Base-by-base conservation (phyloP, 2,797 vertebrate genomes). In the Paedocypris micromegethes region DNA sequence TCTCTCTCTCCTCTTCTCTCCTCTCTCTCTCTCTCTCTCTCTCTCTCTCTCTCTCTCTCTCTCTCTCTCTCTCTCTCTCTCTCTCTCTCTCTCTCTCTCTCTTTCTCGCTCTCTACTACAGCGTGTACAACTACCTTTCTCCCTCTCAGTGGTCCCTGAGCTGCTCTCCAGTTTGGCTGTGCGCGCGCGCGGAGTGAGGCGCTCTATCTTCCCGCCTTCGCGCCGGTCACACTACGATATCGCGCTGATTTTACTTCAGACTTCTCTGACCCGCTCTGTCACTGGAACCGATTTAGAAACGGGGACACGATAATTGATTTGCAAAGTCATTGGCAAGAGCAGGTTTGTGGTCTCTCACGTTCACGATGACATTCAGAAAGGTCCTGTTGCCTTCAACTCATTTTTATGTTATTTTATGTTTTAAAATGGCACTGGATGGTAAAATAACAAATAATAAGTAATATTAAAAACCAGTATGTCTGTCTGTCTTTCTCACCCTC, bases 161-260 rank as follows among this genome's bases (percentile, higher is more conserved):
- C 49, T 68, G 53, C 64, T 53, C 68, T 67, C 52, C 58, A 57
- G 68, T 70, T 67, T 58, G 54, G 46, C 23, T 5, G 43, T 50
- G 44, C 62, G 44, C 41, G 58, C 71, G 53, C 68, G 72, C 60
- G 45, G 61, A 58, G 23, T 63, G 70, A 42, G 73, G 73, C 64
- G 72, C 75, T 64, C 60, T 55, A 56, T 72, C 60, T 47, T 64
- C 72, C 71, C 40, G 44, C 68, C 68, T 69, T 72, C 59, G 4
- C 56, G 9, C 43, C 9, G 38, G 23, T 60, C 47, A 9, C 37
- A 45, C 49, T 49, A 50, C 44, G 58, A 55, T 46, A 49, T 40
- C 7, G n/a, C 51, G 45, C 44, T 61, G 57, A 53, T 53, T 52
- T 60, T 60, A 60, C 9, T 53, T 58, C 41, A 46, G 40, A 9